phyloP scores from a whole-genome alignment of 2,797 vertebrate species.

The Amphiprion clarkii region DNA sequence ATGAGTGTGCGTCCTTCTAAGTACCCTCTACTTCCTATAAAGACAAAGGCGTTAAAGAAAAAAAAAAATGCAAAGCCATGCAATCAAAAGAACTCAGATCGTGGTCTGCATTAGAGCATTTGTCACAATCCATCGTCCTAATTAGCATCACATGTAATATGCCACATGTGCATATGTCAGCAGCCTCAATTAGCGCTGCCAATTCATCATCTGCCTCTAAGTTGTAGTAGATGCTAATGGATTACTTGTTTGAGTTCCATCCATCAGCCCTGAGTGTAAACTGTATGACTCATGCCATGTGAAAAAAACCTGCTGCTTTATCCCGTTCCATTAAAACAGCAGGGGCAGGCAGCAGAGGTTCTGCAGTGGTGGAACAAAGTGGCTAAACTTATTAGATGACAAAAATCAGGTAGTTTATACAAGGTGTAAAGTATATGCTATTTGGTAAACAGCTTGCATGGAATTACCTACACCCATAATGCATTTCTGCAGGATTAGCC shows the following conservation, averaged over 20 bases:
- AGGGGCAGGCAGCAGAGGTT: constrained; percentile 9
- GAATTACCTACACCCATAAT: constrained; percentile 25
- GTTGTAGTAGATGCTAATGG: constrained; percentile 69
- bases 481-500: constrained; percentile 63
- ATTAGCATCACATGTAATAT: constrained; percentile 66
- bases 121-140: constrained; percentile 47
- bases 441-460: constrained; percentile 49
- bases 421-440: background rate
- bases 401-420: constrained; percentile 25
- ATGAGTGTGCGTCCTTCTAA: background rate
- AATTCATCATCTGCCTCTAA: constrained; percentile 70
- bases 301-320: constrained; percentile 42
- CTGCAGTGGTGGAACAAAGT: constrained; percentile 13
- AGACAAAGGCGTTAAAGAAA: constrained; percentile 4
- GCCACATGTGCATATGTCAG: constrained; percentile 48
- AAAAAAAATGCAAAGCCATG: constrained; percentile 2
- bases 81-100: constrained; percentile 11
- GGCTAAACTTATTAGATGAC: constrained; percentile 26
- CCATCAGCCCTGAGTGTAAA: constrained; percentile 71
- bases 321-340: constrained; percentile 54
- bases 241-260: constrained; percentile 67
- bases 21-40: constrained; percentile 13
- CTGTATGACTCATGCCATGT: constrained; percentile 55
- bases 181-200: constrained; percentile 68
- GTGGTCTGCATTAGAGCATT: constrained; percentile 43